Evolutionary conservation across 2,888 invertebrate species (phyloP), one percentile per base, ranked within the genome.

Genomic region (Caenorhabditis macrosperma): DNA sequence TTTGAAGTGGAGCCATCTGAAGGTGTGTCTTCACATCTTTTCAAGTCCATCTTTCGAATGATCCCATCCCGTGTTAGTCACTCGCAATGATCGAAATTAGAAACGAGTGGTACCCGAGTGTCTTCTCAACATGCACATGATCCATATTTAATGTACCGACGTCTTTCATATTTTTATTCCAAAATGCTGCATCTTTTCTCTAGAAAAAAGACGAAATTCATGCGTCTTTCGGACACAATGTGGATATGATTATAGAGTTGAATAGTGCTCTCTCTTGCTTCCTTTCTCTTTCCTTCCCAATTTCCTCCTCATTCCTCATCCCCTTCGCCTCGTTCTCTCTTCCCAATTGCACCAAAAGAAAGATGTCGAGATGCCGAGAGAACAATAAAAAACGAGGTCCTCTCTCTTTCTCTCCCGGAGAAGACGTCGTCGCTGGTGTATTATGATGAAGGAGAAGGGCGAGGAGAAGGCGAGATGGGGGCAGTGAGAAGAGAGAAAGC

Each of bases 241-340:
- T 72, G 72, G 72, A 72, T 72, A 72, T 72, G 72, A 66, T 66
- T 75, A 66, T 75, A 35, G 50, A 59, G 50, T 66, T 74, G 64
- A 64, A 64, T 64, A 57, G 63, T 59, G 50, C 52, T 46, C 44
- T 48, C 52, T 66, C 33, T 59, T n/a, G n/a, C n/a, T n/a, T n/a
- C n/a, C 35, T 26, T 57, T 44, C 57, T 57, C 54, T 63, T 22
- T 48, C n/a, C 28, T 54, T 17, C 61, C 41, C 38, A 17, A 26
- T 7, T 38, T 63, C 20, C 28, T 55, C 44, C 44, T 52, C n/a
- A n/a, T n/a, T n/a, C n/a, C n/a, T n/a, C n/a, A n/a, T n/a, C n/a
- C n/a, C 50, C 38, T 48, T 20, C 41, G 52, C 44, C 22, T 38
- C 57, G 9, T 48, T 28, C 20, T 52, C 26, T 28, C 52, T 54